A percentile compares a stretch with the other conserved stretches of the same genome.
phyloP scores from a whole-genome alignment of 2,113 vertebrate genomes.

The Laticauda laticaudata region DNA sequence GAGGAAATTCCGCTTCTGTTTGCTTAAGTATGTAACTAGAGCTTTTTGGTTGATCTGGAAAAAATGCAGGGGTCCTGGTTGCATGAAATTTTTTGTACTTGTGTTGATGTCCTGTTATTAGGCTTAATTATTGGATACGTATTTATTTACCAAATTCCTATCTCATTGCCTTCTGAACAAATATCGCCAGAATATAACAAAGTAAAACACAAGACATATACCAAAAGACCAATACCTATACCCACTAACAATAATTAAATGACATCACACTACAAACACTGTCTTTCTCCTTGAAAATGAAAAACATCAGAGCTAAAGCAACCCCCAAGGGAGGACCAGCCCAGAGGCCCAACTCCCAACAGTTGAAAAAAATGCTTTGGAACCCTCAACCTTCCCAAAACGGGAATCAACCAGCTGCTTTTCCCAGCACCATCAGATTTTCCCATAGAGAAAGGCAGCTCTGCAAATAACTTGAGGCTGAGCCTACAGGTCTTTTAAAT shows the following conservation, averaged over 20 bases:
- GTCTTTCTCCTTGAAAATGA: not conserved
- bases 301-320: not conserved
- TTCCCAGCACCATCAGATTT: not conserved
- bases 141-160: not conserved
- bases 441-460: not conserved
- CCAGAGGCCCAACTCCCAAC: not conserved
- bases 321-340: not conserved
- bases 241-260: not conserved
- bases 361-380: not conserved
- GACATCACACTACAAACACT: not conserved
- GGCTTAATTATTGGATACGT: not conserved
- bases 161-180: not conserved
- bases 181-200: not conserved
- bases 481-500: not conserved
- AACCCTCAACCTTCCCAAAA: not conserved
- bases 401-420: not conserved
- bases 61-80: not conserved
- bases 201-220: not conserved
- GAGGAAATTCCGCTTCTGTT: not conserved
- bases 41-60: not conserved
- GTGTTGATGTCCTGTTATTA: not conserved
- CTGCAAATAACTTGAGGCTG: not conserved
- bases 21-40: not conserved
- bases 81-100: not conserved
- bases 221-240: not conserved